phyloP scores from a whole-genome alignment of 2,888 invertebrate species.

The Phragmatobia fuliginosa region DNA sequence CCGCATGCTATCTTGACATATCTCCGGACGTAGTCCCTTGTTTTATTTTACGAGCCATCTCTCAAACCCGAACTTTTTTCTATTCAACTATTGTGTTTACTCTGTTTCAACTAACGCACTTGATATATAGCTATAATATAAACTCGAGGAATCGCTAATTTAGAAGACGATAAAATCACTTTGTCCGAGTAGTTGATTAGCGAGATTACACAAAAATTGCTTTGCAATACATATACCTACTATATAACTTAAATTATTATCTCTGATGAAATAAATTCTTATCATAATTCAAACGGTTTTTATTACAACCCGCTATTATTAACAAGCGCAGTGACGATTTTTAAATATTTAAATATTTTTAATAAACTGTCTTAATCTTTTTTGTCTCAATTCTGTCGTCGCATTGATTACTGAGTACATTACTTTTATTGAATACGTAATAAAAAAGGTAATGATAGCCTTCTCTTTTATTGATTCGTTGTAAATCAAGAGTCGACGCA shows the following conservation, averaged over 20 bases:
- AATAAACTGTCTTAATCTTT: constrained; percentile 39
- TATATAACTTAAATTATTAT: constrained; percentile 23
- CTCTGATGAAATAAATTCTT: constrained; percentile 21
- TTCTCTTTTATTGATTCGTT: constrained; percentile 84
- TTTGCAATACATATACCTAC: constrained; percentile 12
- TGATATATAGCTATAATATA: constrained; percentile 78
- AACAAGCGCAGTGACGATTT: constrained; percentile 17
- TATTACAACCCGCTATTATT: constrained; percentile 3
- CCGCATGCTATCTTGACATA: constrained; percentile 85
- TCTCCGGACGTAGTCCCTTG: constrained; percentile 84
- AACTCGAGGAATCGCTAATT: constrained; percentile 69
- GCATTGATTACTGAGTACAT: constrained; percentile 74
- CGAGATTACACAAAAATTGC: constrained; percentile 27
- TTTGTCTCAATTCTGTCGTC: constrained; percentile 59
- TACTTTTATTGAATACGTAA: constrained; percentile 83
- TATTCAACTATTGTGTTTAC: constrained; percentile 76
- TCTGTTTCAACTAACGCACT: constrained; percentile 71
- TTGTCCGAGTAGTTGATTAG: neutral
- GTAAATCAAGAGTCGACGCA: constrained; percentile 83
- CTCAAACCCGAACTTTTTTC: constrained; percentile 74
- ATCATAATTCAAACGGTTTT: constrained; percentile 9
- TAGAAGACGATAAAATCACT: constrained; percentile 37
- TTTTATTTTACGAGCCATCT: constrained; percentile 85
- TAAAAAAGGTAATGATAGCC: constrained; percentile 83
- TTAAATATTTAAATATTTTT: constrained; percentile 24